These are phyloP conservation scores for Patella depressa DNA, from an alignment of 2,888 invertebrate genomes.

Conservation along the genomic window DNA sequence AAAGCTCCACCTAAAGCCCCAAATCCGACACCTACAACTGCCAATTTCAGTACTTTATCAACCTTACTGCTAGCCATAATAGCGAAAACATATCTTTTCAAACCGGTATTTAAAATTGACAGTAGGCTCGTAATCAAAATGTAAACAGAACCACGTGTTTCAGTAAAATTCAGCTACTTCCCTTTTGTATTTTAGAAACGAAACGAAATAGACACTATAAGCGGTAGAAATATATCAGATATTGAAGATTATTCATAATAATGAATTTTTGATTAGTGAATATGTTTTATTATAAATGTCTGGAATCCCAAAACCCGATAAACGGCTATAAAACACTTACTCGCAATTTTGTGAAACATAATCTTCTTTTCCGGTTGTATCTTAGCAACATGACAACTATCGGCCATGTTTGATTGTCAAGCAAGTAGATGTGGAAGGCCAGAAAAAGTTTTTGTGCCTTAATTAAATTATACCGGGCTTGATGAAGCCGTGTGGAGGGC, in stretches of 20 bases:
- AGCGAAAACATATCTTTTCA: conserved; percentile 12
- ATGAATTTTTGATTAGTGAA: background rate
- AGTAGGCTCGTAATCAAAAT: no score
- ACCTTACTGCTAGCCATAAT: no score
- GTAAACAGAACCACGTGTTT: no score
- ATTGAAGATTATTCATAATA: background rate
- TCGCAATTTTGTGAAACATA: background rate
- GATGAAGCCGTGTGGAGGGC: background rate
- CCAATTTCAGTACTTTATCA: conserved; percentile 16
- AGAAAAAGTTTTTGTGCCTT: conserved; percentile 6
- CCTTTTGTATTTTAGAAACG: no score
- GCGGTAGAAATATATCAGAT: no score
- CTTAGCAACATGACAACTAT: conserved; percentile 44
- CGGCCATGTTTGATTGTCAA: conserved; percentile 38
- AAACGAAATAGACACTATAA: no score
- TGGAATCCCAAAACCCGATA: no score
- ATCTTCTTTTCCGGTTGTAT: conserved; percentile 1
- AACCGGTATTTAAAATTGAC: no score
- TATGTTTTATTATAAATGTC: no score
- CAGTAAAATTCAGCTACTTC: no score
- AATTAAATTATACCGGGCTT: no score
- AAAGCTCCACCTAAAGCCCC: conserved; percentile 30
- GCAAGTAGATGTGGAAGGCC: conserved; percentile 12
- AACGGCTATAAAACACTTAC: background rate
- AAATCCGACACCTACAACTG: conserved; percentile 31